Evolutionary conservation across 2,888 invertebrate genomes (phyloP).

Genomic region (Sminthurides aquaticus): DNA sequence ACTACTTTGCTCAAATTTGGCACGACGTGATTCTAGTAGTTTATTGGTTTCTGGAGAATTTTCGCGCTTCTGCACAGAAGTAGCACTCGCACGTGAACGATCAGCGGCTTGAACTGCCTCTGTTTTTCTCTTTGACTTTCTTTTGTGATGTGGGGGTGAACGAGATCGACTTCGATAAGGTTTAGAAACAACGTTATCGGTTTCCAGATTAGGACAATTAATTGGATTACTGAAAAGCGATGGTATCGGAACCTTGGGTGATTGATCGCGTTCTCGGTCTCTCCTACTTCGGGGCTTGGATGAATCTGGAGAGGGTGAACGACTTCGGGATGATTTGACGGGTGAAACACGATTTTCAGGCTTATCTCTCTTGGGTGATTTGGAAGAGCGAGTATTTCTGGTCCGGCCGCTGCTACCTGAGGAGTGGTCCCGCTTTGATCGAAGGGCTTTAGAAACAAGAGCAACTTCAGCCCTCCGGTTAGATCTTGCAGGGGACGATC

Average conservation of each 20-base stretch:
- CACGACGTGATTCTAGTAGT: conserved; percentile 19
- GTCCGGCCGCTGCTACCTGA: no score
- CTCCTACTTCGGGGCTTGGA: not conserved
- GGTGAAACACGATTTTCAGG: no score
- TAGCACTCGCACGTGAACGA: conserved; percentile 4
- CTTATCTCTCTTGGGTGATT: not conserved
- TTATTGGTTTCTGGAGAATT: conserved; percentile 1
- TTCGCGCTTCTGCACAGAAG: not conserved
- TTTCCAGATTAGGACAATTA: not conserved
- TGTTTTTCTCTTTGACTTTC: not conserved
- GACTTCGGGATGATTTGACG: not conserved
- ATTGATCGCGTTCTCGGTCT: not conserved
- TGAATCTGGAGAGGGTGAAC: not conserved
- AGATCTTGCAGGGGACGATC: not conserved
- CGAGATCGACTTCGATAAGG: not conserved
- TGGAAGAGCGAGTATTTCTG: not conserved
- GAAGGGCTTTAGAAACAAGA: not conserved
- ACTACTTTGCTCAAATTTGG: conserved; percentile 22
- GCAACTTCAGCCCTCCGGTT: not conserved
- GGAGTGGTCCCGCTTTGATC: not conserved
- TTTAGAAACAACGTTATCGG: no score
- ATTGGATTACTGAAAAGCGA: not conserved
- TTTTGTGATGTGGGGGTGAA: not conserved
- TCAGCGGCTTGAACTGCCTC: conserved; percentile 1
- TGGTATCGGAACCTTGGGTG: not conserved